Evolutionary conservation across 2,797 vertebrate species (phyloP), one percentile per base, ranked within the genome.

Genomic region (Gymnopithys bicolor): DNA sequence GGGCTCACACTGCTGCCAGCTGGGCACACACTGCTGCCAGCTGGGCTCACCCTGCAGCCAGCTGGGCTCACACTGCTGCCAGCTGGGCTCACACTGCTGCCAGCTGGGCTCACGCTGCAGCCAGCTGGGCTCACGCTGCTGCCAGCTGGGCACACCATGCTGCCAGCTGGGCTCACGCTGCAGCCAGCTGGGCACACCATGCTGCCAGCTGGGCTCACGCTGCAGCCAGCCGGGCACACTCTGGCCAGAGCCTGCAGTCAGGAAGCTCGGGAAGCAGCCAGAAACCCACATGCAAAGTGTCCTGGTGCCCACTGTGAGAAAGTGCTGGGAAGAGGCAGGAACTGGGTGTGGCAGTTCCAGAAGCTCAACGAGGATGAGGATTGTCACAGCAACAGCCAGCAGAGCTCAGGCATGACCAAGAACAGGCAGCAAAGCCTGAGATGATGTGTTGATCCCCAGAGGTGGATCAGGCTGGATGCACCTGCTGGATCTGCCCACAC

Each of bases 281-380:
- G 22, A 30, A 16, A 13, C 24, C 51, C n/a, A 13, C 5, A 4
- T 4, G 18, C 43, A 19, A 27, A 17, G 23, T 4, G 1, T 18
- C 22, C 18, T 1, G 5, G 7, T 1, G 11, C 19, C 18, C 2
- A 2, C 49, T 8, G 22, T 7, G 5, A 35, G 64, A 60, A 25
- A 24, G 1, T 1, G 3, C 2, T 0, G 14, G 35, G 51, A 39
- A 33, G 32, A 85, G 64, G 49, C 66, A 9, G 56, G 43, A 27
- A 17, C 1, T 1, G 17, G 23, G 43, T 63, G 21, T 6, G 1
- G 66, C 10, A 0, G 27, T 5, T 9, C 2, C 27, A 13, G 84
- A 28, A 23, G 27, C 48, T 71, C 3, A 1, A 35, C 0, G 2
- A 49, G 56, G 81, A 11, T 7, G 66, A 71, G 46, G 60, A 55